Percentiles rank a stretch among this genome's conserved stretches.
These are phyloP conservation scores for Bemisia tabaci DNA, from an alignment of 1,140 invertebrate species.

Conservation along the genomic window DNA sequence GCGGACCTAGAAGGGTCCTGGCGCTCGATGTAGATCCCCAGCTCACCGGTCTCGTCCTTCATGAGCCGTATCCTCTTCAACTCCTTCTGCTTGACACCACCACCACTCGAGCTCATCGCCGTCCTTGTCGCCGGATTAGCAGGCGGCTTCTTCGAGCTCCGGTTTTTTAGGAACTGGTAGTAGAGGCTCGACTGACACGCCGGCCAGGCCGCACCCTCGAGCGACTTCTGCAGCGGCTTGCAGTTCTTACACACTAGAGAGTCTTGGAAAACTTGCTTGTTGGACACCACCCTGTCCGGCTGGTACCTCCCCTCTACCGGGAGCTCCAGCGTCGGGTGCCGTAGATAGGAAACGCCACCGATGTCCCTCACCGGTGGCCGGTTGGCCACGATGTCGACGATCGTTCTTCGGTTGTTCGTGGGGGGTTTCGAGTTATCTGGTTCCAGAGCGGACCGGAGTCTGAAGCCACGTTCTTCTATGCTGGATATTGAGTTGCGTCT, in stretches of 20 bases:
- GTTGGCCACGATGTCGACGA: no score
- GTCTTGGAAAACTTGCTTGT: neutral
- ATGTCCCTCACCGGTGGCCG: no score
- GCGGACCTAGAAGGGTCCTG: slow-evolving; percentile 34
- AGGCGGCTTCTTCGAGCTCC: neutral
- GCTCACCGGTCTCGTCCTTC: slow-evolving; percentile 33
- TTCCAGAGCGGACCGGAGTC: no score
- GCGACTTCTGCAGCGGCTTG: slow-evolving; percentile 10
- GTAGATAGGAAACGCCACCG: neutral
- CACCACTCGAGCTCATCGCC: neutral
- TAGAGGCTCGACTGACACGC: slow-evolving; percentile 6
- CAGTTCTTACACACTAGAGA: slow-evolving; percentile 15
- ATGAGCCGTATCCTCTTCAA: slow-evolving; percentile 21
- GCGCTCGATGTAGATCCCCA: slow-evolving; percentile 44
- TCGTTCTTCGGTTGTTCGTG: no score
- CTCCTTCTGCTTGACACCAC: slow-evolving; percentile 17
- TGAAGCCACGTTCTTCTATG: no score
- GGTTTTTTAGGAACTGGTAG: slow-evolving; percentile 15
- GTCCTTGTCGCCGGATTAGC: neutral
- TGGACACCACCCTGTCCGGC: neutral
- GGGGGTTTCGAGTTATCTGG: no score
- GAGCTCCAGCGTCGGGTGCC: neutral
- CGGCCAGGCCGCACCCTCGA: neutral
- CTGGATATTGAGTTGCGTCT: no score
- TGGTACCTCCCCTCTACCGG: neutral